A percentile compares a stretch with the other conserved stretches of the same genome.
Evolutionary conservation across 2,888 invertebrate species (phyloP).

Genomic region (Gortyna flavago): DNA sequence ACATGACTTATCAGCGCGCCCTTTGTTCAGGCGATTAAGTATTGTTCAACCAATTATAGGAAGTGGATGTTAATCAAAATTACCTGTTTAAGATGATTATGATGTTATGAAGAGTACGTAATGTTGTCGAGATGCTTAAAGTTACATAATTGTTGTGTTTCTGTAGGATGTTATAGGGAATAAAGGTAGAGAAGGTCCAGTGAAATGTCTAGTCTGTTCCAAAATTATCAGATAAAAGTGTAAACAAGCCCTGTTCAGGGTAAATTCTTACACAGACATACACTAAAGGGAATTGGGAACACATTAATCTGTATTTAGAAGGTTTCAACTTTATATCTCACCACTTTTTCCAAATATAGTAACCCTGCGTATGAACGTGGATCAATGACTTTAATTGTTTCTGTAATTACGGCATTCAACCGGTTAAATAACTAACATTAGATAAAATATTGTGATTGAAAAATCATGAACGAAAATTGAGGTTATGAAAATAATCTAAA

Average conservation of each 20-base stretch:
- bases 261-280: not conserved
- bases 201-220: not conserved
- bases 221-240: not conserved
- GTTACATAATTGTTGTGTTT: not conserved
- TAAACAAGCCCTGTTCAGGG: not conserved
- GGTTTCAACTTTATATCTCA: not conserved
- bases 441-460: not conserved
- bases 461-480: not conserved
- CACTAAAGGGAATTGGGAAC: not conserved
- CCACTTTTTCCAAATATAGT: not conserved
- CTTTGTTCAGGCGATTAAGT: conserved; percentile 40
- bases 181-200: not conserved
- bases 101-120: not conserved
- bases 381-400: too few relatives aligned
- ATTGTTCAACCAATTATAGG: conserved; percentile 16
- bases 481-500: not conserved
- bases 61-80: conserved; percentile 19
- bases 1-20: conserved; percentile 46
- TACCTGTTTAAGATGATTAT: not conserved
- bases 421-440: too few relatives aligned
- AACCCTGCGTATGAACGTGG: too few relatives aligned
- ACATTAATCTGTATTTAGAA: not conserved
- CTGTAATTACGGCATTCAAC: too few relatives aligned
- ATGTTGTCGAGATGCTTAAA: not conserved
- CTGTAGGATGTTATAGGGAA: not conserved